Percentiles rank a stretch among this genome's conserved stretches.
Evolutionary conservation across 2,888 invertebrate species (phyloP).

Genomic region (Eupithecia vulgata): DNA sequence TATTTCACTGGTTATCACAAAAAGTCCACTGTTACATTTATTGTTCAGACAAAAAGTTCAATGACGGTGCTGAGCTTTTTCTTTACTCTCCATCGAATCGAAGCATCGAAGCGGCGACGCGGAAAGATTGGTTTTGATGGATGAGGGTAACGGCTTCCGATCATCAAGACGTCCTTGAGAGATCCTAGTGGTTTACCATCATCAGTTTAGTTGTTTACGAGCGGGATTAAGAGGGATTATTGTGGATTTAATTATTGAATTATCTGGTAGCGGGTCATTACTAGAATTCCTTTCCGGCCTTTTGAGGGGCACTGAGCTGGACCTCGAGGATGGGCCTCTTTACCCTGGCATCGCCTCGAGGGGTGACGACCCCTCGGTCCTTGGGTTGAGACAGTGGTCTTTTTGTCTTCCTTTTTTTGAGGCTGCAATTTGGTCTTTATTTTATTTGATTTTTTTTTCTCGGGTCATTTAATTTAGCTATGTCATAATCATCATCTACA

Average conservation of each 20-base stretch:
- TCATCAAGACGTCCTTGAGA: not conserved
- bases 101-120: constrained; percentile 2
- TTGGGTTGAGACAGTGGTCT: no score
- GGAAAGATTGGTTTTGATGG: constrained; percentile 30
- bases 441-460: no score
- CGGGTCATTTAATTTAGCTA: no score
- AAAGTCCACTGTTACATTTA: not conserved
- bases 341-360: no score
- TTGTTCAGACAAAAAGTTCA: not conserved
- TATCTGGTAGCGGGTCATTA: not conserved
- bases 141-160: constrained; percentile 11
- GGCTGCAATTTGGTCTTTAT: no score
- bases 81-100: not conserved
- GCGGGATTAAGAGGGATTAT: not conserved
- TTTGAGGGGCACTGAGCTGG: no score
- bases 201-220: not conserved
- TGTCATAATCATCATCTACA: not conserved
- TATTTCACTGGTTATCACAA: not conserved
- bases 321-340: no score
- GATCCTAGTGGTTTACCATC: not conserved
- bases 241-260: not conserved
- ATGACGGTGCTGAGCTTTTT: not conserved
- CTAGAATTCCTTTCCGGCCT: no score
- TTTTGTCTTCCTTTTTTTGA: no score
- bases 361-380: no score